Evolutionary conservation across 2,113 vertebrate species (phyloP).

Genomic region (Apodemus speciosus): DNA sequence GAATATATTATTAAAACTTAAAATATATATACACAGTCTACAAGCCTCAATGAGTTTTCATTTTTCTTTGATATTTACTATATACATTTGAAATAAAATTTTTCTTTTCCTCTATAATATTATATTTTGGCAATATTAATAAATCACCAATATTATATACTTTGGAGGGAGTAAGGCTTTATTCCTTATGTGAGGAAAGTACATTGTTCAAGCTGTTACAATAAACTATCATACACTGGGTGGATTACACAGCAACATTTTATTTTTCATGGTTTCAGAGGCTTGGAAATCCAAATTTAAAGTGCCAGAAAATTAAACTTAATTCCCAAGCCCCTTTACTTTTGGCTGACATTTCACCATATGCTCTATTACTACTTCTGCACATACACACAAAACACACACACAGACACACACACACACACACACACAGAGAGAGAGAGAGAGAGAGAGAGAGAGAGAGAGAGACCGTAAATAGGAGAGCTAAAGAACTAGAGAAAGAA

Average conservation of each 20-base stretch:
- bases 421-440: too few relatives aligned
- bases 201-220: neutral
- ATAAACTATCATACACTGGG: neutral
- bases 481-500: too few relatives aligned
- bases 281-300: neutral
- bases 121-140: neutral
- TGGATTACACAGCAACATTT: neutral
- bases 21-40: neutral
- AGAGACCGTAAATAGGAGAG: too few relatives aligned
- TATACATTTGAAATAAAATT: constrained; percentile 20
- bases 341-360: neutral
- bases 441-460: too few relatives aligned
- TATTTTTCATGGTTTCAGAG: neutral
- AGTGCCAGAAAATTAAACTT: neutral
- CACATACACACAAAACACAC: neutral
- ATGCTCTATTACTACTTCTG: neutral
- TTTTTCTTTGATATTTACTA: neutral
- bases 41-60: neutral
- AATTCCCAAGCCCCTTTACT: neutral
- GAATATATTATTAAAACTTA: neutral
- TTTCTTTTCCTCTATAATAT: neutral
- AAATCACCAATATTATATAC: neutral
- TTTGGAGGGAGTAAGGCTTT: constrained; percentile 1
- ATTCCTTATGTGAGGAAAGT: neutral
- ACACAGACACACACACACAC: neutral